Percentiles rank a stretch among this genome's conserved stretches.
These are phyloP conservation scores for Xiphorhynchus erythropygius DNA, from an alignment of 2,797 vertebrate species.

Conservation along the genomic window DNA sequence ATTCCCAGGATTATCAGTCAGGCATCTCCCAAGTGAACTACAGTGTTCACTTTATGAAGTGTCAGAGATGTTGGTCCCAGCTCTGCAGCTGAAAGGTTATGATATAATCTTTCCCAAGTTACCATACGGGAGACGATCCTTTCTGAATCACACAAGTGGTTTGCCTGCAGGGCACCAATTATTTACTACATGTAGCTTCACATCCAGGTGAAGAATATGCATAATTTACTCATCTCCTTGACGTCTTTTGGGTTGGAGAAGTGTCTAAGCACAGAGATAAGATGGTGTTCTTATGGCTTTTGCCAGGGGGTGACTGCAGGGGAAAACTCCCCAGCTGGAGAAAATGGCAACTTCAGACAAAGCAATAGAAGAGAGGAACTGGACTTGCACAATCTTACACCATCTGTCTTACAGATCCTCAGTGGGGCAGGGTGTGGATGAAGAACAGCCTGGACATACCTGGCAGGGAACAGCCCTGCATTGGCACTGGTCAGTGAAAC, in stretches of 20 bases:
- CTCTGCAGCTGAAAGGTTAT: conserved; percentile 40
- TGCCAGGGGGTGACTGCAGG: background rate
- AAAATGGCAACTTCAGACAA: background rate
- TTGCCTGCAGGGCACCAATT: conserved; percentile 66
- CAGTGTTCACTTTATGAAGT: conserved; percentile 29
- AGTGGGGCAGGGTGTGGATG: background rate
- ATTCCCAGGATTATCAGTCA: conserved; percentile 57
- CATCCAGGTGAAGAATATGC: conserved; percentile 57
- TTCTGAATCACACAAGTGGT: conserved; percentile 52
- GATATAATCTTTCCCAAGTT: conserved; percentile 50
- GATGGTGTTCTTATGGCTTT: background rate
- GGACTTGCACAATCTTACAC: background rate
- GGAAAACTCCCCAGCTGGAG: background rate
- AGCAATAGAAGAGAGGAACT: background rate
- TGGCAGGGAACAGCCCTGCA: background rate
- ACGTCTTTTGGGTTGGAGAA: conserved; percentile 51
- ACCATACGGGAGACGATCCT: background rate
- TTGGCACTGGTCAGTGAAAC: background rate
- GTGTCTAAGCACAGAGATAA: conserved; percentile 3
- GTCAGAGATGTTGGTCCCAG: conserved; percentile 34
- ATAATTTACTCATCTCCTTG: conserved; percentile 61
- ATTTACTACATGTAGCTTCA: conserved; percentile 69
- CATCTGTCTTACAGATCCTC: background rate
- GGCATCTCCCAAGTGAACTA: conserved; percentile 29
- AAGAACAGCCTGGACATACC: background rate